Evolutionary conservation across 2,113 vertebrate genomes (phyloP).

Genomic region (Herpailurus yagouaroundi): DNA sequence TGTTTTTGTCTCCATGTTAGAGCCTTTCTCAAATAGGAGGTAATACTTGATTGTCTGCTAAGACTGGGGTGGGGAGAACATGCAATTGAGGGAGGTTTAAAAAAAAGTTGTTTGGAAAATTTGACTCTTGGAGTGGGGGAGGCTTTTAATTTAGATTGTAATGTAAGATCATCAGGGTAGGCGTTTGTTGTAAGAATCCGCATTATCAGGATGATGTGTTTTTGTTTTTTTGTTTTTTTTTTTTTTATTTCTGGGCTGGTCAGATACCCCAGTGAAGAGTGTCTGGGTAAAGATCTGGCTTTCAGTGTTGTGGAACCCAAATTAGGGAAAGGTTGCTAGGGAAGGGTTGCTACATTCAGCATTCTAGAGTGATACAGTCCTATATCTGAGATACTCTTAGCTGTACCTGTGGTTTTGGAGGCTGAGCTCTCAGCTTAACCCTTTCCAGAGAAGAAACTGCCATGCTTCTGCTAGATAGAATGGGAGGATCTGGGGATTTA

Average conservation of each 20-base stretch:
- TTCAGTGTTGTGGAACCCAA: not conserved
- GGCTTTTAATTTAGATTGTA: slow-evolving; percentile 4
- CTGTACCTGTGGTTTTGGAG: not conserved
- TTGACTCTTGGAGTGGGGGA: not conserved
- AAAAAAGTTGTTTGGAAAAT: not conserved
- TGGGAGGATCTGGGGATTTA: not conserved
- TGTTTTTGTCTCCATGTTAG: not conserved
- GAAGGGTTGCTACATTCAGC: not conserved
- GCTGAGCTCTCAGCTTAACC: not conserved
- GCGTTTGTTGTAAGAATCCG: not conserved
- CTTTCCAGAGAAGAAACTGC: not conserved
- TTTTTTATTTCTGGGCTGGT: not conserved
- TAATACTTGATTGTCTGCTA: slow-evolving; percentile 19
- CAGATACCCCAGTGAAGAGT: not conserved
- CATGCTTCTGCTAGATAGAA: not conserved
- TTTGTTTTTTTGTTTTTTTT: too few relatives aligned
- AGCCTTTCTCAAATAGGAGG: not conserved
- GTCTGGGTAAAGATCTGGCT: not conserved
- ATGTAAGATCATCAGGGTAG: not conserved
- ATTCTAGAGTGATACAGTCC: not conserved
- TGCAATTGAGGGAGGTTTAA: not conserved
- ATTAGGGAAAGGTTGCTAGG: not conserved
- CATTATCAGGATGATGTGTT: not conserved
- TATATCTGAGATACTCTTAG: not conserved
- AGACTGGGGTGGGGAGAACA: not conserved